Conservation (phyloP, 2,113 vertebrate genomes). For the Pteropus alecto region DNA sequence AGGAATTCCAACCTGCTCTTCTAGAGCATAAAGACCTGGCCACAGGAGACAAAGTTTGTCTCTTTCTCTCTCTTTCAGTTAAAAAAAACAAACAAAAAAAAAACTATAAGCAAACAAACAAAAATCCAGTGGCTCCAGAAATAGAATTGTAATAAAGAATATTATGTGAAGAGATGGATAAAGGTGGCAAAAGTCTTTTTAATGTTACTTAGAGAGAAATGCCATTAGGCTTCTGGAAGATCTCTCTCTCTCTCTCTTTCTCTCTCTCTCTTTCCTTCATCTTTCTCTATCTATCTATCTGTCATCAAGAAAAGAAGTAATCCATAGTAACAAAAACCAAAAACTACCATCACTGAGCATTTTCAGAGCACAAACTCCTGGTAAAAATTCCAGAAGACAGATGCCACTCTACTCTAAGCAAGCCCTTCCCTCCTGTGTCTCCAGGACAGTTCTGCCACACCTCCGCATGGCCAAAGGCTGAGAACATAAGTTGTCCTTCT, state of each 20-base stretch:
- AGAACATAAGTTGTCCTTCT: neutral
- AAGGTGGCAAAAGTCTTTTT: neutral
- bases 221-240: neutral
- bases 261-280: no score
- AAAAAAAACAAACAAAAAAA: neutral
- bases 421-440: neutral
- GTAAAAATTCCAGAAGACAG: neutral
- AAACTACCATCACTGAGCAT: neutral
- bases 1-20: neutral
- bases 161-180: neutral
- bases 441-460: neutral
- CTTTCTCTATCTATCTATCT: no score
- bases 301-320: neutral
- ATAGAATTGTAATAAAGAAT: neutral
- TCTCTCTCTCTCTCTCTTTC: neutral
- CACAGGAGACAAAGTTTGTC: neutral
- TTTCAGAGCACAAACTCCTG: neutral
- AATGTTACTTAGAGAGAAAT: neutral
- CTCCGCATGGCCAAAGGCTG: rapidly evolving
- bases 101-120: neutral
- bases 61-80: neutral
- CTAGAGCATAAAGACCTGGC: neutral
- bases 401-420: neutral
- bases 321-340: neutral
- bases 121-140: neutral